Evolutionary conservation across 2,113 vertebrate species (phyloP), one percentile per base, ranked within the genome.

Genomic region (Pogonocichla stellata): DNA sequence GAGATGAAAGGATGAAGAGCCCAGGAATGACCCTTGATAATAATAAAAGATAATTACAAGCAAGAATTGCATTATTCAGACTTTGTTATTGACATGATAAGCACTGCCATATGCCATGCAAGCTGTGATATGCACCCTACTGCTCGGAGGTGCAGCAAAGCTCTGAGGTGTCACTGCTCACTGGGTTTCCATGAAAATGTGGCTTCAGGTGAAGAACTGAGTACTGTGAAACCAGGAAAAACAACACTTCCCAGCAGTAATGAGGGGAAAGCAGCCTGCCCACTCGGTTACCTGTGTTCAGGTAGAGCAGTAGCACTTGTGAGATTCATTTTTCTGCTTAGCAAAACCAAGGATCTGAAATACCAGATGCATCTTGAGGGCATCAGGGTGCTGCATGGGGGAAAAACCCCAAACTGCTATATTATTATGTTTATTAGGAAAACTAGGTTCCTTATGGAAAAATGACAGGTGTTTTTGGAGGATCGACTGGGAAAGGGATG

Each of bases 41-140:
- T 88, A 92, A 97, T 96, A 96, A 95, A 97, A 96, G 89, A 88
- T 95, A 85, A 95, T 92, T 93, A 78, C 93, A 61, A 22, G 9
- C 85, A 88, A 75, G 89, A 95, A 92, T 75, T 91, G 79, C 92
- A 90, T 94, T 95, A 80, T 96, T 96, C 92, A 92, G 85, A 8
- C 79, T 81, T 92, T 31, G 60, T 88, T 94, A 91, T 95, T 91
- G 95, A 82, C 72, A 47, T 95, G 90, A 88, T 92, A 96, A 96
- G 93, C 87, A 82, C 85, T 94, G 94, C 95, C 96, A 95, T 95
- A 97, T 96, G 96, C 80, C 72, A 10, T 2, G n/a, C 95, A 95
- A 96, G 97, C 97, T 97, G 92, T 72, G 60, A 72, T 38, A 11
- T 11, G 80, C 86, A 64, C 88, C 81, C 84, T 12, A 24, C 79